Conservation (phyloP, 2,113 vertebrate genomes). For the Pica pica region DNA sequence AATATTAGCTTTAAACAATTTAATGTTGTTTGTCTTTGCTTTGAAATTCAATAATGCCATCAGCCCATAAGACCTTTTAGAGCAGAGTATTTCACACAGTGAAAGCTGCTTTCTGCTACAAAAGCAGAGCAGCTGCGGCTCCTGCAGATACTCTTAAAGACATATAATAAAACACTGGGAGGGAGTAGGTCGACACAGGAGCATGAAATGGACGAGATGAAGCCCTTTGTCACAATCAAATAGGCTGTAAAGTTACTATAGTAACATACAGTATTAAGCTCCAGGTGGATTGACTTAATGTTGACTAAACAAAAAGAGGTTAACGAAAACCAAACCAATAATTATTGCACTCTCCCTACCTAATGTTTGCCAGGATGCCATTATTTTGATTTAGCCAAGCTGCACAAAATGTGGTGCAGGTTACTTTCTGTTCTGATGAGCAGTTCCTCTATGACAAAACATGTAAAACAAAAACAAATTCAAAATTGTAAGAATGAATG, state of each 20-base stretch:
- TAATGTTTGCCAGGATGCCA: constrained; percentile 65
- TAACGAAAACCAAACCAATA: constrained; percentile 76
- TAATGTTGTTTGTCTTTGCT: constrained; percentile 76
- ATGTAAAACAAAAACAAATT: not conserved
- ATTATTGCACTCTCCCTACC: constrained; percentile 62
- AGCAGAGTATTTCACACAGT: constrained; percentile 73
- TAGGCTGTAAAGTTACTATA: constrained; percentile 89
- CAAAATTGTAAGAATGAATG: not conserved
- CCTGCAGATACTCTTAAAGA: constrained; percentile 79
- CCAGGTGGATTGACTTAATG: constrained; percentile 85
- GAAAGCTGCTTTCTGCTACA: constrained; percentile 76
- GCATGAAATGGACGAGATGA: constrained; percentile 85
- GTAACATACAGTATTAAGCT: constrained; percentile 83
- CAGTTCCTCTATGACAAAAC: not conserved
- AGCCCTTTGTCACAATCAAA: constrained; percentile 85
- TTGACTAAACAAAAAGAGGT: constrained; percentile 76
- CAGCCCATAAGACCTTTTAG: constrained; percentile 72
- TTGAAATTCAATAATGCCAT: constrained; percentile 78
- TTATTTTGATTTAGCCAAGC: constrained; percentile 54
- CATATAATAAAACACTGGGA: constrained; percentile 82
- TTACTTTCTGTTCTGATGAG: not conserved
- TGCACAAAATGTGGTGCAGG: not conserved
- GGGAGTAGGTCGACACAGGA: constrained; percentile 79
- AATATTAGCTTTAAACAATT: constrained; percentile 75
- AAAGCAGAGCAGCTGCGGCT: constrained; percentile 81